A percentile compares a stretch with the other conserved stretches of the same genome.
Conservation (phyloP, 2,797 vertebrate species). For the Xiphorhynchus erythropygius region DNA sequence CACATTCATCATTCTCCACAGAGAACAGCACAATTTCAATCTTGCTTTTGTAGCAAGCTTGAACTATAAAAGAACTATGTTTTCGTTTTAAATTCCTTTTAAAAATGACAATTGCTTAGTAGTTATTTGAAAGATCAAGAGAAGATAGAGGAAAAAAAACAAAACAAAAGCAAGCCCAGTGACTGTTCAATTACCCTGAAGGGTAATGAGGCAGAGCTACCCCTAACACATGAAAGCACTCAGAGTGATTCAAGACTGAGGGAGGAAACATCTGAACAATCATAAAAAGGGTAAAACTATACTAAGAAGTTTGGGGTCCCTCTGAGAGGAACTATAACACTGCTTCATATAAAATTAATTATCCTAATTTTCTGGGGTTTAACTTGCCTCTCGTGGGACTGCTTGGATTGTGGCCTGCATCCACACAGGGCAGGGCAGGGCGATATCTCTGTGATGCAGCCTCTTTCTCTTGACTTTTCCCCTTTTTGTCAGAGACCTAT, state of each 20-base stretch:
- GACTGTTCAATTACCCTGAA: background rate
- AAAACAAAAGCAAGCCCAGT: background rate
- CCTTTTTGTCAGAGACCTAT: background rate
- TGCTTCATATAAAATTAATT: background rate
- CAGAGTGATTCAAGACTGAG: background rate
- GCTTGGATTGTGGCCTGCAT: background rate
- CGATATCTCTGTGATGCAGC: background rate
- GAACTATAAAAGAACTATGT: background rate
- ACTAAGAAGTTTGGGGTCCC: background rate
- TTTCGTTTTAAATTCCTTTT: background rate
- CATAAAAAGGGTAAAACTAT: background rate
- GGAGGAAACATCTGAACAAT: background rate
- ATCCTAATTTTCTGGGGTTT: background rate
- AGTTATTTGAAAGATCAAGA: slow-evolving; percentile 1
- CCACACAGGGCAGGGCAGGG: accelerated
- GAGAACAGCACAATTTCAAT: background rate
- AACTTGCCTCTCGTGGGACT: background rate
- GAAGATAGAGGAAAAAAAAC: background rate
- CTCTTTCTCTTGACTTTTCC: background rate
- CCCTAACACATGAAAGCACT: background rate
- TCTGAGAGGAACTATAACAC: background rate
- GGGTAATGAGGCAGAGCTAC: background rate
- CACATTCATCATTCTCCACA: background rate
- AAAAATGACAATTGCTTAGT: background rate
- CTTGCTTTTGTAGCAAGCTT: background rate